phyloP scores from a whole-genome alignment of 1,140 invertebrate species.

The Lordiphosa clarofinis region DNA sequence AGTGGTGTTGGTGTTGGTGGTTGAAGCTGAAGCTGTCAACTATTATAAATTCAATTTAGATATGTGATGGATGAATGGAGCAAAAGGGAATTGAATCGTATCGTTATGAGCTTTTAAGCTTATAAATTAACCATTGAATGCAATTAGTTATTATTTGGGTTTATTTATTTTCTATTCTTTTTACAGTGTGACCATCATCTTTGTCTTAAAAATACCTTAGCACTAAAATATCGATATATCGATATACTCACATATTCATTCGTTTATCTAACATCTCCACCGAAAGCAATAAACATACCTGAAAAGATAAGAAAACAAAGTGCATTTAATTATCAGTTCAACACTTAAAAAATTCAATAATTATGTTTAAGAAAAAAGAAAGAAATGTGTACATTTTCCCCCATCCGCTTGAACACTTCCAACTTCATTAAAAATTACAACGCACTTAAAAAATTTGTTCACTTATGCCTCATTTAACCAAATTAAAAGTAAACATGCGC shows the following conservation, averaged over 20 bases:
- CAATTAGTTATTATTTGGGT: no score
- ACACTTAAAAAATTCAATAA: not conserved
- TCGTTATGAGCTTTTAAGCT: no score
- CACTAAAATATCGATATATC: no score
- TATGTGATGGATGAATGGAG: conserved; percentile 34
- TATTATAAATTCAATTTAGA: conserved; percentile 72
- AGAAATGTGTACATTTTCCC: not conserved
- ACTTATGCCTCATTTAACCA: conserved; percentile 76
- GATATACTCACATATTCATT: no score
- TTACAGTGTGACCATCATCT: no score
- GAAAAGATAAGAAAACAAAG: conserved; percentile 32
- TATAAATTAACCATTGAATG: no score
- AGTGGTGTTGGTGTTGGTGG: conserved; percentile 18
- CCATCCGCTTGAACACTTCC: conserved; percentile 1
- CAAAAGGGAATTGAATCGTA: not conserved
- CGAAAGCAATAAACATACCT: conserved; percentile 33
- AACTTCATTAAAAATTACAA: conserved; percentile 73
- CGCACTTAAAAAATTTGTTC: conserved; percentile 66
- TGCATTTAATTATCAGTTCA: conserved; percentile 16
- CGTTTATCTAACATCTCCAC: conserved; percentile 17
- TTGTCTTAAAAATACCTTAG: no score
- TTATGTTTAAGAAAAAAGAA: not conserved
- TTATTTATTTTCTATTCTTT: no score
- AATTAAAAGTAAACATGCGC: conserved; percentile 74
- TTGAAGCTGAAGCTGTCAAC: conserved; percentile 46